phyloP scores from a whole-genome alignment of 2,113 vertebrate genomes.

The Motacilla alba region DNA sequence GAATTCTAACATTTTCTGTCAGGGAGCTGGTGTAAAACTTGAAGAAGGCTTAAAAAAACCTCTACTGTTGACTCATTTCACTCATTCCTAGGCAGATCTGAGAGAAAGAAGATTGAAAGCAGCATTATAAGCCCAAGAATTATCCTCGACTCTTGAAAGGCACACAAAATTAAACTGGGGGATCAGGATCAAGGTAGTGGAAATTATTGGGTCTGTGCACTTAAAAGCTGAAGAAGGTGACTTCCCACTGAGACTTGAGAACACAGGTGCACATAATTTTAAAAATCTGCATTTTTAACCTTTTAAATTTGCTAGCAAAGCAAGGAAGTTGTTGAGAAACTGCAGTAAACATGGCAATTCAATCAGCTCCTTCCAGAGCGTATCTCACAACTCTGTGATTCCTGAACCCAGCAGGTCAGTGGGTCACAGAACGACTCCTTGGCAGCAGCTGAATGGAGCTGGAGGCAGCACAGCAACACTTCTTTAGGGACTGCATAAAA shows the following conservation, averaged over 20 bases:
- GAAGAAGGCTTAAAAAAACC: slow-evolving; percentile 43
- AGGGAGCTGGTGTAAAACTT: slow-evolving; percentile 19
- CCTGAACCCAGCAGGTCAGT: background rate
- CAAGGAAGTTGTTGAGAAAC: slow-evolving; percentile 26
- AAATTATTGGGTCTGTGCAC: slow-evolving; percentile 22
- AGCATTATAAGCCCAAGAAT: slow-evolving; percentile 25
- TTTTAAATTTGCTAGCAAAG: slow-evolving; percentile 55
- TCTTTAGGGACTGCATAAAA: background rate
- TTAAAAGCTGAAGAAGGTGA: slow-evolving; percentile 48
- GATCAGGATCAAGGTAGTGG: slow-evolving; percentile 3
- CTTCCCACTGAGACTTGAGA: slow-evolving; percentile 50
- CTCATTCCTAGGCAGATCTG: slow-evolving; percentile 44
- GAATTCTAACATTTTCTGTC: slow-evolving; percentile 30
- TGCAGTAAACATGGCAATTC: background rate
- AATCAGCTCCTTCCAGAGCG: slow-evolving; percentile 36
- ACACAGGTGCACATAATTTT: slow-evolving; percentile 39
- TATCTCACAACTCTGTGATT: background rate
- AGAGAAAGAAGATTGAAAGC: slow-evolving; percentile 45
- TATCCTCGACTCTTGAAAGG: background rate
- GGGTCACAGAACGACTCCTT: background rate
- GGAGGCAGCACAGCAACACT: background rate
- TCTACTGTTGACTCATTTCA: slow-evolving; percentile 59
- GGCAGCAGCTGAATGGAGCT: background rate
- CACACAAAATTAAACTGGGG: slow-evolving; percentile 30
- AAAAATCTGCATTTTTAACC: slow-evolving; percentile 53